Evolutionary conservation across 1,140 invertebrate genomes (phyloP), one percentile per base, ranked within the genome.

Genomic region (Ostrea edulis): DNA sequence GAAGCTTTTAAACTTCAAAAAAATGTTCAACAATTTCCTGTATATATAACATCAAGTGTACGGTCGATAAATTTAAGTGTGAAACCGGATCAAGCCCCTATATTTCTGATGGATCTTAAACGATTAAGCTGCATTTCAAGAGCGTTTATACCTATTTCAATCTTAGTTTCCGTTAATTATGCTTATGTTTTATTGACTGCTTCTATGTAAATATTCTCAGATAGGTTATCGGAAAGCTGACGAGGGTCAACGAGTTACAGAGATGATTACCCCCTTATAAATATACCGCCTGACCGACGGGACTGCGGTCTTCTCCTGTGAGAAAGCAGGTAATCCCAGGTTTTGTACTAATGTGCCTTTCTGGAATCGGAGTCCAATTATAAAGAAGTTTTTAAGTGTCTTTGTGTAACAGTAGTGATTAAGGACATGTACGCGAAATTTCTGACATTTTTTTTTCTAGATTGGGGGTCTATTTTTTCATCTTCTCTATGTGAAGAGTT

Each of bases 271-370:
- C 58, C 17, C 68, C 68, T 77, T 35, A 12, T 29, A 35, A 77
- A 29, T 35, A 14, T 25, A 77, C 68, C 25, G 68, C 68, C 68
- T 77, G 68, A 77, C 68, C 68, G 25, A 7, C 68, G 68, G 68
- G 68, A 17, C 25, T 12, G 68, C 29, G 68, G 68, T 71, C 9
- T 22, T 44, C 12, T 71, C 68, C 68, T 44, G 5, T 71, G 68
- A 71, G 68, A 71, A 71, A 71, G 22, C 68, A 71, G 68, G 68
- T 71, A 71, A 22, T 71, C 68, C 68, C 68, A 71, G n/a, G n/a
- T n/a, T 62, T 62, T 20, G 14, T 62, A 20, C 55, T n/a, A 17
- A n/a, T 62, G 55, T 62, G 17, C 14, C 8, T 14, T 20, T 62
- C 14, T 20, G 55, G 17, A 17, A 20, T 17, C 35, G 35, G 35